Evolutionary conservation across 1,140 invertebrate genomes (phyloP), one percentile per base, ranked within the genome.

Genomic region (honey bee (Apis mellifera)): DNA sequence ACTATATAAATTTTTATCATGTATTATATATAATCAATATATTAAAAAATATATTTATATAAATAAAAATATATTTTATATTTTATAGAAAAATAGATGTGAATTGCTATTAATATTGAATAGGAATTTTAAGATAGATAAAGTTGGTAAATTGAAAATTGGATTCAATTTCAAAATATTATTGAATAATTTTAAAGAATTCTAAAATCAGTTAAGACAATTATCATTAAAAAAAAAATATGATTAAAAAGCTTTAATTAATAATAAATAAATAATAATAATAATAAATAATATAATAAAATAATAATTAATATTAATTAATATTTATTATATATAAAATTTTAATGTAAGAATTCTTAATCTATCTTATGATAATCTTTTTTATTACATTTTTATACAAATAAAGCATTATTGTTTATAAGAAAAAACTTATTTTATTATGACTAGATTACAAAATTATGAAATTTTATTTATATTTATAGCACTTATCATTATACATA

Each of bases 401-500:
- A 60, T 69, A 76, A 42, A 26, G 21, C 7, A 54, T 59, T 26
- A 66, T 55, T 54, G 48, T 78, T 57, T 21, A 17, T 7, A 71
- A 42, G 55, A 78, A 52, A 65, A 9, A 48, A 32, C 64, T 57
- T 66, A 83, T 71, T 78, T 13, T 1, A 57, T 50, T 65, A 78
- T 52, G 68, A 52, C 75, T 72, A 83, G 26, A 66, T 64, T 78
- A 78, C 52, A 78, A 78, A 78, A 70, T 65, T 50, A 42, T 32
- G 66, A 54, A 72, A 78, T 42, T n/a, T 2, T 2, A n/a, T 65
- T 11, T 26, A 19, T 72, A 48, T 78, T 42, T 42, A 42, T 42
- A 42, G 32, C 32, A 42, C 32, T 42, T 42, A 48, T 59, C 48
- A n/a, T 60, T 32, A 64, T 21, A 62, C n/a, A 69, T n/a, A 52